phyloP scores from a whole-genome alignment of 2,113 vertebrate species.

The Antechinus flavipes region DNA sequence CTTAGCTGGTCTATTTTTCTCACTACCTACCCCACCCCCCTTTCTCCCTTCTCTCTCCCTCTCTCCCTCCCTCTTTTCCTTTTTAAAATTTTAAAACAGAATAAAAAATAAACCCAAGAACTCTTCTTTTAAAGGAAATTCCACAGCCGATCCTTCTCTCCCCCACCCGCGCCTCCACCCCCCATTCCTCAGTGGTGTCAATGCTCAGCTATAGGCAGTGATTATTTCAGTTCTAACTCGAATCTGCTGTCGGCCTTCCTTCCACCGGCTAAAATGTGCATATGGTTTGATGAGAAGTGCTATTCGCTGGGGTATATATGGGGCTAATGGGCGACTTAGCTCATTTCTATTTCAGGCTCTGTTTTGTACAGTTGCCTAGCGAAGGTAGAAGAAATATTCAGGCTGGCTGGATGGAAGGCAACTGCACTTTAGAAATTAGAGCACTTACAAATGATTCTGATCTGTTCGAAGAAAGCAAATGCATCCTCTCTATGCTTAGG shows the following conservation, averaged over 20 bases:
- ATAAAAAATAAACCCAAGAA: neutral
- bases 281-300: constrained; percentile 61
- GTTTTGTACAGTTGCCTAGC: constrained; percentile 66
- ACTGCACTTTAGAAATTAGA: constrained; percentile 17
- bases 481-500: constrained; percentile 4
- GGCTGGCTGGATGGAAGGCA: constrained; percentile 12
- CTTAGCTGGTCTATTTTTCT: constrained; percentile 36
- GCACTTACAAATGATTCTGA: neutral
- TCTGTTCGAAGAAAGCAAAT: constrained; percentile 27
- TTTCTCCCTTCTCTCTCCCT: neutral
- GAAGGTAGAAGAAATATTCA: constrained; percentile 31
- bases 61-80: neutral
- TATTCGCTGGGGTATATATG: constrained; percentile 59
- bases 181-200: neutral
- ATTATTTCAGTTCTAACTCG: constrained; percentile 71
- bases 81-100: constrained; percentile 1
- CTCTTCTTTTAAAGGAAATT: constrained; percentile 43
- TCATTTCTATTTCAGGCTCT: constrained; percentile 70
- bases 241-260: constrained; percentile 71
- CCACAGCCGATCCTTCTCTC: neutral
- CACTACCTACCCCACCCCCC: neutral
- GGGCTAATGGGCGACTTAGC: constrained; percentile 45
- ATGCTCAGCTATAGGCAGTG: constrained; percentile 57
- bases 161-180: rapidly evolving
- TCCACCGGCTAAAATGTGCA: constrained; percentile 48